phyloP scores from a whole-genome alignment of 1,140 invertebrate species.

The Telenomus remus region DNA sequence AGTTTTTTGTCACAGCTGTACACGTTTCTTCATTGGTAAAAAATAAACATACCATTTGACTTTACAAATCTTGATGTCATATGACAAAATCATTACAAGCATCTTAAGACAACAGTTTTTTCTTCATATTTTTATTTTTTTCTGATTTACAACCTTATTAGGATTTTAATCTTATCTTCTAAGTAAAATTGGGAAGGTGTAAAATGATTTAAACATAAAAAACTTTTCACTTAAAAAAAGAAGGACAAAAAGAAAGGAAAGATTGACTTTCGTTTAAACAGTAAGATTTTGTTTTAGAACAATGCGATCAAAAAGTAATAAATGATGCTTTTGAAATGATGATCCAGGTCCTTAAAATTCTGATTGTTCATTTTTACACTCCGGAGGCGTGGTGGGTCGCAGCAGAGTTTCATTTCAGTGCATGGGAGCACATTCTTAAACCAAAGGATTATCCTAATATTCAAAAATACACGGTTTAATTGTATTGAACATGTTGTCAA shows the following conservation, averaged over 20 bases:
- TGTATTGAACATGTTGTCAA: conserved; percentile 25
- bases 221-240: too few species aligned
- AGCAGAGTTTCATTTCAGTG: conserved; percentile 15
- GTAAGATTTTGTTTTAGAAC: conserved; percentile 30
- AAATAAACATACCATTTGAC: not conserved
- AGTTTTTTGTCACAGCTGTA: not conserved
- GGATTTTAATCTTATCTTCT: too few species aligned
- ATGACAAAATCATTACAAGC: not conserved
- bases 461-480: conserved; percentile 61
- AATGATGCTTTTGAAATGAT: not conserved
- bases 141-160: too few species aligned
- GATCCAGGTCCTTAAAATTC: conserved; percentile 7
- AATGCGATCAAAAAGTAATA: conserved; percentile 19
- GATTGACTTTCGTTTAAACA: conserved; percentile 14
- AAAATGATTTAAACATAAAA: not conserved
- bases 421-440: conserved; percentile 49
- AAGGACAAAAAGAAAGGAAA: too few species aligned
- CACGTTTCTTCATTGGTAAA: not conserved
- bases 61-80: not conserved
- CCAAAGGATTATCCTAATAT: conserved; percentile 63
- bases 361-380: not conserved
- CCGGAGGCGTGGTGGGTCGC: conserved; percentile 3
- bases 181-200: too few species aligned
- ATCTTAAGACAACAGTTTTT: not conserved
- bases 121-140: too few species aligned